Base-by-base conservation (phyloP, 1,140 invertebrate species). In the Proctacanthus coquilletti region DNA sequence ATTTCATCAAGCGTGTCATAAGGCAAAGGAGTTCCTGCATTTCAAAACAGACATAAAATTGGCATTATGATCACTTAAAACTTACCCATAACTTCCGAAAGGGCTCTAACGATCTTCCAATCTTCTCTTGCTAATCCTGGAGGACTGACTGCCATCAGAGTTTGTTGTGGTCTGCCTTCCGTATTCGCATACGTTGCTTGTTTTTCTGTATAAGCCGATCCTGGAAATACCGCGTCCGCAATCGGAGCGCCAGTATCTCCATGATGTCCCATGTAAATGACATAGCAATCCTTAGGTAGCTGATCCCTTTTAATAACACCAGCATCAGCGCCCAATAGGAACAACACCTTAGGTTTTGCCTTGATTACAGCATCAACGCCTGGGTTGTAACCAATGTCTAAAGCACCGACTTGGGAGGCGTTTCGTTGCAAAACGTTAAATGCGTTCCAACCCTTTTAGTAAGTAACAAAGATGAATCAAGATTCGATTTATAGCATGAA, bases 131-230 rank as follows among this genome's bases (percentile, higher is more conserved):
- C 92, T 63, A 84, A 70, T 42, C 93, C 93, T 11, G 94, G 94
- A 29, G 94, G 85, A 18, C 83, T 77, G n/a, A 98, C 77, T 11
- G 93, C 94, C 3, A 76, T 68, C 29, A 81, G 66, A 2, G 91
- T 93, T 67, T 92, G 80, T 65, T 98, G 95, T n/a, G 92, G 74
- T 38, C 95, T 70, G 8, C 95, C 95, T 70, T 98, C 95, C 0
- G 86, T 96, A 62, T 98, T 99, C 0, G 96, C 89, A 64, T 92
- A 98, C 11, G 83, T 96, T 6, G 70, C 91, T 60, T 89, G 80
- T 64, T 98, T 98, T 69, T 98, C 95, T 2, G 95, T 98, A 58
- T 97, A 98, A 0, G 95, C 92, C n/a, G 89, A 87, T 39, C 88
- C 94, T 14, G 95, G 93, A 3, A 99, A 66, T 40, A 99, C 72